phyloP scores from a whole-genome alignment of 1,140 invertebrate genomes.

The Colletes gigas region DNA sequence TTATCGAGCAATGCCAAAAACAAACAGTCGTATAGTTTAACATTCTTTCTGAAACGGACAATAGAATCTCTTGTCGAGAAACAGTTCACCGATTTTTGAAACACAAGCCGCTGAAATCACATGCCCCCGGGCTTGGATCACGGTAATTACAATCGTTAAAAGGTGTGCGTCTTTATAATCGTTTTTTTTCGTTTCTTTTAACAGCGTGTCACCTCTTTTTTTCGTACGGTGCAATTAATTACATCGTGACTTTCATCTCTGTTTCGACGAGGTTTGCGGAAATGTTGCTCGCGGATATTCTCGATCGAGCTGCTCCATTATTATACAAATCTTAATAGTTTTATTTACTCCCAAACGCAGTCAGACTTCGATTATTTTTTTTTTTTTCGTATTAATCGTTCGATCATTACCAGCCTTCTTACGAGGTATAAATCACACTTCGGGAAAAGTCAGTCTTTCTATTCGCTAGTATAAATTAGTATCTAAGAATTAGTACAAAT shows the following conservation, averaged over 20 bases:
- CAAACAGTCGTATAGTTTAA: slow-evolving; percentile 6
- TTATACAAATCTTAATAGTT: slow-evolving; percentile 50
- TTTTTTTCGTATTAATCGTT: background rate
- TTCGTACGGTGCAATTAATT: slow-evolving; percentile 60
- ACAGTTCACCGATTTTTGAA: slow-evolving; percentile 48
- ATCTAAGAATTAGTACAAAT: background rate
- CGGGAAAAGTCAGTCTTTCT: slow-evolving; percentile 32
- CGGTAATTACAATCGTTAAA: slow-evolving; percentile 47
- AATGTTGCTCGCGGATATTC: slow-evolving; percentile 25
- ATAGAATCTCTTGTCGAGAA: slow-evolving; percentile 9
- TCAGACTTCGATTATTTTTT: background rate
- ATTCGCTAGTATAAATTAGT: background rate
- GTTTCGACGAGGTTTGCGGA: slow-evolving; percentile 75
- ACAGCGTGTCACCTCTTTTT: slow-evolving; percentile 32
- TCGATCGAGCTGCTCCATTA: slow-evolving; percentile 40
- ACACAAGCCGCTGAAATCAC: slow-evolving; percentile 55
- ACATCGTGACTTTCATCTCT: slow-evolving; percentile 76
- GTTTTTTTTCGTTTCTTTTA: background rate
- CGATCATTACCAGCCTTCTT: slow-evolving; percentile 37
- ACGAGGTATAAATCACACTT: background rate
- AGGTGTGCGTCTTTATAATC: slow-evolving; percentile 5
- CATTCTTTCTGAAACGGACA: background rate
- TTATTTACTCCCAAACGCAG: slow-evolving; percentile 6
- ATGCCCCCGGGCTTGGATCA: slow-evolving; percentile 19
- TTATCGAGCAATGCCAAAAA: slow-evolving; percentile 19